Evolutionary conservation across 1,140 invertebrate genomes (phyloP), one percentile per base, ranked within the genome.

Genomic region (Pseudomyrmex concolor): DNA sequence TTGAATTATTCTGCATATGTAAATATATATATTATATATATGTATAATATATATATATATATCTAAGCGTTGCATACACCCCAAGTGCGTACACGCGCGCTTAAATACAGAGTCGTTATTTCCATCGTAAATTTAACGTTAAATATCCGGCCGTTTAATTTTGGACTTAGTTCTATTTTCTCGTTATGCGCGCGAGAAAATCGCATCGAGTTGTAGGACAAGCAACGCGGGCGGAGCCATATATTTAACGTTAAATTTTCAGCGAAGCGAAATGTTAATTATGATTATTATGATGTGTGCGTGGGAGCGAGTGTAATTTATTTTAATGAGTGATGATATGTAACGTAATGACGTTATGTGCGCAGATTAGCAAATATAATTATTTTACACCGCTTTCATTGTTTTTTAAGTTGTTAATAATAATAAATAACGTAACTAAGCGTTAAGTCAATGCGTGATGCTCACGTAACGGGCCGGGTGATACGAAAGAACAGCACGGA

Each of bases 261-360:
- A 25, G 25, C 51, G 50, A 19, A 60, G 22, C 25, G 34, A 55
- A 48, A 43, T 50, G 70, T 82, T 63, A 63, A 82, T 82, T 74
- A 48, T 48, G 63, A 76, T 76, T 76, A 76, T 3, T 22, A 19
- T 13, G 34, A 51, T 76, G 60, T 85, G 71, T 64, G 19, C 63
- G 67, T 83, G 54, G 45, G 70, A 67, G 70, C 45, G 68, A 85
- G 72, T 83, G 64, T 87, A 87, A 88, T 87, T 89, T 89, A 85
- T 83, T 89, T 86, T 63, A 51, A 76, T 55, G 72, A 59, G 59
- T 87, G 57, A 84, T 68, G 9, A 64, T 80, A 74, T 54, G 64
- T 48, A 57, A 66, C 22, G 25, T 50, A 17, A 67, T 34, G 17
- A 34, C 17, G n/a, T 78, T 51, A 59, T 17, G 15, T 45, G 55